Evolutionary conservation across 2,113 vertebrate genomes (phyloP), one percentile per base, ranked within the genome.

Genomic region (Cavia porcellus): DNA sequence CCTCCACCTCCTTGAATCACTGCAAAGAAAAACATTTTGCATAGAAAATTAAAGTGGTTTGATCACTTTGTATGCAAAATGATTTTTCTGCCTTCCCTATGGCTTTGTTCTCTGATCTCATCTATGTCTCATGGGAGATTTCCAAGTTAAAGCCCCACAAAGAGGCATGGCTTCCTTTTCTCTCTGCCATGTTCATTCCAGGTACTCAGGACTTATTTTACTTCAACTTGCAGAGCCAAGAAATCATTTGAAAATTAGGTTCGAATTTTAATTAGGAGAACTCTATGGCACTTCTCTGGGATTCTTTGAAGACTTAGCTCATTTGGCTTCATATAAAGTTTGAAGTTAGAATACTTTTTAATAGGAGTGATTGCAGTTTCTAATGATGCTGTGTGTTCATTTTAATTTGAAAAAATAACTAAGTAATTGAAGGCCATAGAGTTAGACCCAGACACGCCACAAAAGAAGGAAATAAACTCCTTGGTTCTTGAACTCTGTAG

Each of bases 21-120:
- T 89, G 92, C 89, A 88, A 96, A 96, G 66, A 79, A 96, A 97
- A 97, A 96, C 62, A 96, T 68, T 97, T 85, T 96, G 80, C 7
- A 25, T 30, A 62, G 66, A 95, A 95, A 96, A 98, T 96, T 95
- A 72, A 88, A 95, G 96, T 92, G 68, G 61, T 85, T 93, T 97
- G 89, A 95, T 97, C 88, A 92, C 86, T 98, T 90, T 42, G 50
- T 77, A 89, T 92, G 95, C 92, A 72, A 83, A 91, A 86, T 90
- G 32, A 77, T 94, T 77, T 83, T 92, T 68, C 61, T 75, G 25
- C 50, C 91, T 95, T 83, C 72, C 64, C 45, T 32, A 24, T 72
- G 81, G 42, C 64, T 97, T 88, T 86, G 82, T 81, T 89, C 86
- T 90, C 90, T 94, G 86, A 92, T 92, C 52, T 96, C 55, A 74